Base-by-base conservation (phyloP, 2,888 invertebrate species). In the Hypomecis atomaria region DNA sequence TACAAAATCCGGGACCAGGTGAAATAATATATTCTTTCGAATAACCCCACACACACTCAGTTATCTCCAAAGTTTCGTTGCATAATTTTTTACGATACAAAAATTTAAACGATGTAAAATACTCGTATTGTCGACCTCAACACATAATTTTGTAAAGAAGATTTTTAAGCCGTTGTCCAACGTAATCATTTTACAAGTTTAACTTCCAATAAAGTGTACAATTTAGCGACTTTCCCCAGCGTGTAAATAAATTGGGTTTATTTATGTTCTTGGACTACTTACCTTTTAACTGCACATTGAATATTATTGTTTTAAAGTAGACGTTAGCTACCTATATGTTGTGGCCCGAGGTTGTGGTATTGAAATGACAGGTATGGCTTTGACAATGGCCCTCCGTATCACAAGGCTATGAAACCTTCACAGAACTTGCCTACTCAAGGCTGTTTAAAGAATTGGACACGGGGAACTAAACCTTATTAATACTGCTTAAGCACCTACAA, bases 401-500 rank as follows among this genome's bases (percentile, higher is more conserved):
- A 42, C 56, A 60, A 60, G 50, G 56, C 43, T 52, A 65, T 23
- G 59, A 64, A 64, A 64, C 64, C 59, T 59, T 64, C 40, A 63
- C 34, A 38, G n/a, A 49, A 33, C 45, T 55, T 37, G n/a, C 11
- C n/a, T 37, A 36, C 37, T 59, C 55, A 64, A 64, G 64, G 64
- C 49, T 42, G 11, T 23, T 10, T 7, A 8, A 23, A 8, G 40
- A 36, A 36, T 55, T 45, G 5, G 49, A 56, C 6, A 9, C 11
- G 38, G 49, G 33, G 57, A 65, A 57, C 45, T 57, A 43, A 43
- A 4, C 48, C 48, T 61, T 65, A 61, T 43, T 11, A 49, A 53
- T 56, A 42, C 7, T 11, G 8, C 52, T 43, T 52, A 59, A 55
- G 42, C 37, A 34, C 13, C 43, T 45, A 11, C 3, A 57, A 42